Percentiles rank a stretch among this genome's conserved stretches.
Evolutionary conservation across 2,113 vertebrate genomes (phyloP).

Genomic region (Isichthys henryi): DNA sequence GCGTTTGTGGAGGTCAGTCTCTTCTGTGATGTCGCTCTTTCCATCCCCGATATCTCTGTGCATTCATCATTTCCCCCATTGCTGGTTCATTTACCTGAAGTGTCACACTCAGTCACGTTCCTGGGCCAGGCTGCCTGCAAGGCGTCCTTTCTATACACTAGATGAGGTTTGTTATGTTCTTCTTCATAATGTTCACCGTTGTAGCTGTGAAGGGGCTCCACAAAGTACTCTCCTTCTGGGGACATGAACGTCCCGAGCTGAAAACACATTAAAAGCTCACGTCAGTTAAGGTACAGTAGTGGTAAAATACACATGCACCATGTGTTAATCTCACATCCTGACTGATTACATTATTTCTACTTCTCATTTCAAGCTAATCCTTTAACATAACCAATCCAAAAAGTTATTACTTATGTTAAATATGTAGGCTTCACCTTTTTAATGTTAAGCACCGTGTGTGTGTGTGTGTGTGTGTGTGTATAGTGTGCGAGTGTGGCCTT

Average conservation of each 20-base stretch:
- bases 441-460: not conserved
- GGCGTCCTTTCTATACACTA: slow-evolving; percentile 76
- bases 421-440: not conserved
- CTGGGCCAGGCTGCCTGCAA: slow-evolving; percentile 50
- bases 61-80: not conserved
- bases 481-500: not conserved
- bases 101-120: slow-evolving; percentile 66
- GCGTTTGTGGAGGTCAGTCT: not conserved
- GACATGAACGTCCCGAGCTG: slow-evolving; percentile 96
- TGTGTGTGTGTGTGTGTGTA: not conserved
- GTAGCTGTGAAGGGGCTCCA: slow-evolving; percentile 81
- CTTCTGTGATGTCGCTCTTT: not conserved
- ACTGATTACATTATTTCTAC: not conserved
- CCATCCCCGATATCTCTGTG: not conserved
- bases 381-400: not conserved
- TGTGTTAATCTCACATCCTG: not conserved
- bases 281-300: slow-evolving; percentile 28
- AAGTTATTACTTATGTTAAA: not conserved
- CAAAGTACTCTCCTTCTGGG: slow-evolving; percentile 89
- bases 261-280: slow-evolving; percentile 22
- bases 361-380: not conserved
- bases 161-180: slow-evolving; percentile 89
- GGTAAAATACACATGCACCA: not conserved
- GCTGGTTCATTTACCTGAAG: slow-evolving; percentile 71
- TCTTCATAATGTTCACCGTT: slow-evolving; percentile 80